Conservation (phyloP, 2,888 invertebrate species). For the Uropetala carovei region DNA sequence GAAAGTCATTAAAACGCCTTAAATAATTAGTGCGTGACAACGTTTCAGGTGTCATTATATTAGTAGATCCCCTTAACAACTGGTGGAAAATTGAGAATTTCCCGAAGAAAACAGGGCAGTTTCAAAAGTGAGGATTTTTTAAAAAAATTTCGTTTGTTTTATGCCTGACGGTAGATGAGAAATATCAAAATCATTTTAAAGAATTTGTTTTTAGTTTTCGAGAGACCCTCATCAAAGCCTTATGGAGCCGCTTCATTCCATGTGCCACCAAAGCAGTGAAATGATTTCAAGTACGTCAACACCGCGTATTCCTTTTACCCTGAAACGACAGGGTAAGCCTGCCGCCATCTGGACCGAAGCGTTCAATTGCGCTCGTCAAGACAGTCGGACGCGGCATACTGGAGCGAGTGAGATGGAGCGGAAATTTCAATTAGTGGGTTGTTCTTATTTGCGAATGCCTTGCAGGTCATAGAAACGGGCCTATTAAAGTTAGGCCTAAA, state of each 20-base stretch:
- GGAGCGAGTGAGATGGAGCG: not conserved
- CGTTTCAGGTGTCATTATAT: too few species aligned
- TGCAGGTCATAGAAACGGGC: not conserved
- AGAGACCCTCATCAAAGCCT: too few species aligned
- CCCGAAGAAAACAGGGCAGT: too few species aligned
- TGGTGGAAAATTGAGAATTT: too few species aligned
- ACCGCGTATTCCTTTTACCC: not conserved
- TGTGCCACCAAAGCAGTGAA: not conserved
- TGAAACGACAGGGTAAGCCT: not conserved
- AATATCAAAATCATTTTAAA: too few species aligned
- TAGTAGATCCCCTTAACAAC: too few species aligned
- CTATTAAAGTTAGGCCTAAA: not conserved
- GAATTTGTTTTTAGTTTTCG: too few species aligned
- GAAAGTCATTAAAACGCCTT: too few species aligned
- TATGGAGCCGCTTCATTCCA: not conserved
- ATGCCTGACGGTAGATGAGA: too few species aligned
- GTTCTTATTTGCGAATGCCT: not conserved
- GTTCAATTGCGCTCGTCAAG: not conserved
- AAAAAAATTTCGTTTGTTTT: too few species aligned
- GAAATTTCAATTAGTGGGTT: slow-evolving; percentile 16
- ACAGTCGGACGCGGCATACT: not conserved
- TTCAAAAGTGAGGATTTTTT: too few species aligned
- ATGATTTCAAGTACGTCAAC: not conserved
- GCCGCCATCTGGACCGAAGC: not conserved
- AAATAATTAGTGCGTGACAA: too few species aligned